Percentiles rank a stretch among this genome's conserved stretches.
Conservation (phyloP, 2,113 vertebrate species). For the Otocyon megalotis region DNA sequence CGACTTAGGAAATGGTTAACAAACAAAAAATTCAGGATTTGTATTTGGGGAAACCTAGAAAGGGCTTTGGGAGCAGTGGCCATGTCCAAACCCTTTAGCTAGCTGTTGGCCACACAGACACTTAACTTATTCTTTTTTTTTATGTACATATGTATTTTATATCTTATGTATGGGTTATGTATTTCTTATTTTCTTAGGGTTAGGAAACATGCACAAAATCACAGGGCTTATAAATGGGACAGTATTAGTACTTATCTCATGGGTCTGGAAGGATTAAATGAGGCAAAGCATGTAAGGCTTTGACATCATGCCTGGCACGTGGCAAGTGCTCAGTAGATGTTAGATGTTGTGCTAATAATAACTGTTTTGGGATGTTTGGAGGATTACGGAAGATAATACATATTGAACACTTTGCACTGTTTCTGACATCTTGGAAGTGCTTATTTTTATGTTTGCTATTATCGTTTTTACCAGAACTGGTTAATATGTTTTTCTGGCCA, state of each 20-base stretch:
- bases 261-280: not conserved
- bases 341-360: not conserved
- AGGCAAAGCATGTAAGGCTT: not conserved
- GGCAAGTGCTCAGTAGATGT: not conserved
- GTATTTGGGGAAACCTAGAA: not conserved
- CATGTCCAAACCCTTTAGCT: not conserved
- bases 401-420: not conserved
- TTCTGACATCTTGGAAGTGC: not conserved
- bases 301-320: not conserved
- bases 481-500: not conserved
- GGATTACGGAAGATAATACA: not conserved
- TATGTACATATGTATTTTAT: not conserved
- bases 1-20: not conserved
- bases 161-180: not conserved
- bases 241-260: not conserved
- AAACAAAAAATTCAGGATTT: not conserved
- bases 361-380: not conserved
- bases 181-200: not conserved
- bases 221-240: not conserved
- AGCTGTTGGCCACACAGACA: not conserved
- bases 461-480: not conserved
- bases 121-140: not conserved
- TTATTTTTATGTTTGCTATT: not conserved
- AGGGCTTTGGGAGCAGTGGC: not conserved
- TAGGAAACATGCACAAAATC: not conserved